These are phyloP conservation scores for Erythrocebus patas DNA, from an alignment of 2,113 vertebrate species.

Conservation along the genomic window DNA sequence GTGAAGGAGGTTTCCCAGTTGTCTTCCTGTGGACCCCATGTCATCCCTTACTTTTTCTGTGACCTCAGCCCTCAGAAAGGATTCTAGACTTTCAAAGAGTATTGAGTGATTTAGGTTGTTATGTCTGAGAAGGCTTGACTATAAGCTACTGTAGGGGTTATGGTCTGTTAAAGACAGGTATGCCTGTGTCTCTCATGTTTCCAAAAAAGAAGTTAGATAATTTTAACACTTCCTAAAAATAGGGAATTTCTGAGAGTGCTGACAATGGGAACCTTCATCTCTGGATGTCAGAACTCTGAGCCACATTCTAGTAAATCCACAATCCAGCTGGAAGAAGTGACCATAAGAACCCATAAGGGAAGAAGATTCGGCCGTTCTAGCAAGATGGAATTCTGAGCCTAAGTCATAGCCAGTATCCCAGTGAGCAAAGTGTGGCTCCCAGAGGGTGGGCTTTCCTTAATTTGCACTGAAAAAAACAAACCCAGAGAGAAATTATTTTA, in stretches of 20 bases:
- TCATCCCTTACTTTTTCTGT: slow-evolving; percentile 53
- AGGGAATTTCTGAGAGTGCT: not conserved
- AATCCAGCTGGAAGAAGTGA: not conserved
- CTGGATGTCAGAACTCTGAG: not conserved
- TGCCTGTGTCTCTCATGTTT: not conserved
- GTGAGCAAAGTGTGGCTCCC: not conserved
- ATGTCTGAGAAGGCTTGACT: not conserved
- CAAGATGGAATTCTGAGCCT: not conserved
- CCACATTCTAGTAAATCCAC: not conserved
- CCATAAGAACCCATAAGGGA: not conserved
- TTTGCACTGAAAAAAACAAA: not conserved
- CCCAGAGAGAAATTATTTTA: not conserved
- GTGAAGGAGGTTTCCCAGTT: not conserved
- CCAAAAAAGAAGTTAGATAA: not conserved
- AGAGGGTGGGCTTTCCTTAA: not conserved
- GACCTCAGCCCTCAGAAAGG: not conserved
- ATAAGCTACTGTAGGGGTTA: not conserved
- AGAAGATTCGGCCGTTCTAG: not conserved
- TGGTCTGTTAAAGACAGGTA: not conserved
- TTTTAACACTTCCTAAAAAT: not conserved
- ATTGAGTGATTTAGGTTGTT: not conserved
- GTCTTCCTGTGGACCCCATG: not conserved
- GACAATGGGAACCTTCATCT: not conserved
- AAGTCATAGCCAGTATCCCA: not conserved
- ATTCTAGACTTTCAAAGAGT: not conserved